These are phyloP conservation scores for Rallus crepitans DNA, from an alignment of 2,797 vertebrate genomes.

Conservation along the genomic window DNA sequence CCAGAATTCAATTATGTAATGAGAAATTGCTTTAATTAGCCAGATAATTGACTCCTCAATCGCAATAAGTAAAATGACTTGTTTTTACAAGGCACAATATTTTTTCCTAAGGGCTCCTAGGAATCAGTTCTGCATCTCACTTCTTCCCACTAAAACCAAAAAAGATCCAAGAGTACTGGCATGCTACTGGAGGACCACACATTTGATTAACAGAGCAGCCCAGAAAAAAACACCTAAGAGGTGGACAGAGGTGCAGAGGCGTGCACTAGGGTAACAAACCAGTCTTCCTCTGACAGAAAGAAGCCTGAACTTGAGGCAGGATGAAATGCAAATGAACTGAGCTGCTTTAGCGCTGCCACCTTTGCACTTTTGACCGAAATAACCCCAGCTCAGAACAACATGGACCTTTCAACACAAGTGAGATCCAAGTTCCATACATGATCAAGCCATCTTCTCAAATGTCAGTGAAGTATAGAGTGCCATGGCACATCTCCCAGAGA, in stretches of 20 bases:
- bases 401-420: background rate
- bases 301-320: background rate
- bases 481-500: background rate
- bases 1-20: conserved; percentile 71
- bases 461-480: background rate
- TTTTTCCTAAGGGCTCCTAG: conserved; percentile 13
- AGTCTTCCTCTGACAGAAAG: background rate
- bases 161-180: background rate
- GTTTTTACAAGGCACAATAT: conserved; percentile 36
- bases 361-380: background rate
- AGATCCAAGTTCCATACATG: background rate
- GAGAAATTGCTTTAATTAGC: conserved; percentile 73
- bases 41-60: conserved; percentile 64
- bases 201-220: background rate
- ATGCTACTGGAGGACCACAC: background rate
- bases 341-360: background rate
- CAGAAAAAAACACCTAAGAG: background rate
- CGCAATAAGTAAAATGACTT: conserved; percentile 59
- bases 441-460: background rate
- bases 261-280: background rate
- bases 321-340: background rate
- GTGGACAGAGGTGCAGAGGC: background rate
- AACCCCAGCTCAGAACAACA: background rate
- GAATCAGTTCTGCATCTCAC: background rate
- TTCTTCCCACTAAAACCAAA: background rate